Base-by-base conservation (phyloP, 2,797 vertebrate genomes). In the Furcifer pardalis region DNA sequence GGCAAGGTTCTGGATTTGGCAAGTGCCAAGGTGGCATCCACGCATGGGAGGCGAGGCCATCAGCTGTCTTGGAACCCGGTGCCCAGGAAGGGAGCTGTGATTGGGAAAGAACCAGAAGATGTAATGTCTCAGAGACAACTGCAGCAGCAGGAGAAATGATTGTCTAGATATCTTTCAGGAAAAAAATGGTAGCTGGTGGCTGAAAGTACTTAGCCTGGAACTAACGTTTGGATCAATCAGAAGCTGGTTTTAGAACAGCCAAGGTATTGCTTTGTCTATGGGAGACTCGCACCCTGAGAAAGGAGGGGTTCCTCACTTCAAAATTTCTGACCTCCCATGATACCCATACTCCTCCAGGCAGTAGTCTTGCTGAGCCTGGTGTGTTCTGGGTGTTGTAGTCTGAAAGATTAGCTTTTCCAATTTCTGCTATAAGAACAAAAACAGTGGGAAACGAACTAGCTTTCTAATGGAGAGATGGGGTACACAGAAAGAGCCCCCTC, bases 1-100 rank as follows among this genome's bases (percentile, higher is more conserved):
- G 89, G 96, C 97, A 86, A 97, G 93, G 89, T 96, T 97, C 93
- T 97, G 97, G 42, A 97, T 77, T 84, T 97, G 97, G 88, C 97
- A 97, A 0, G 97, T 97, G 35, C 97, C 96, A 0, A 97, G 93
- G 77, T 97, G 94, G 88, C 97, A 97, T 30, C 96, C 96, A 2
- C 93, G 94, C n/a, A 77, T 56, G 1, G 83, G 13, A 27, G 68
- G 25, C 9, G 60, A 81, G 35, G 44, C 82, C 17, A 63, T 4
- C 1, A 81, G 42, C 7, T 84, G 77, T 5, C 86, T 82, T 30
- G 56, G 78, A 44, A 66, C 8, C n/a, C 86, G 79, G 23, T 59
- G 79, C 30, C 37, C 44, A 25, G 37, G 13, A 62, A 63, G 1
- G 2, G 32, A 77, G 49, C 74, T 88, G 74, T 25, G 19, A n/a